Base-by-base conservation (phyloP, 2,888 invertebrate genomes). In the Melanostoma scalare region DNA sequence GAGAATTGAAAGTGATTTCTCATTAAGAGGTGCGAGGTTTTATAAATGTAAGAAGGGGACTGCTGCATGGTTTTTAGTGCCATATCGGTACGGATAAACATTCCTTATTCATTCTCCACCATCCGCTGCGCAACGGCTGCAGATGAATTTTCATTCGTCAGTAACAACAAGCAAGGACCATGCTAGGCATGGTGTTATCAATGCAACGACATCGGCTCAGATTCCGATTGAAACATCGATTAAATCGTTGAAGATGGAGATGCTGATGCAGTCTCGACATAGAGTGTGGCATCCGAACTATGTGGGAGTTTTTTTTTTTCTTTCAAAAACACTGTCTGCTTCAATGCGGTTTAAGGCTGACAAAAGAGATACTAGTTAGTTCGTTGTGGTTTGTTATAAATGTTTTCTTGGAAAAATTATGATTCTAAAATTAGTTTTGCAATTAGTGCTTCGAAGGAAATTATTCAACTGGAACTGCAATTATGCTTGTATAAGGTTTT, bases 121-220 rank as follows among this genome's bases (percentile, higher is more conserved):
- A 20, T 20, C 20, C 20, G 20, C 20, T 20, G 20, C 20, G 20
- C 20, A 20, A 20, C 78, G 65, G 40, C 52, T 58, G 68, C 65
- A 58, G 73, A 77, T 73, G 77, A 68, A 77, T 82, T 84, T 67
- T 69, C 68, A 69, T 69, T 74, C 56, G 68, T 68, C 69, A 74
- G 69, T 10, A 78, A 46, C 77, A 58, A 84, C 78, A 84, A 56
- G 65, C 58, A 38, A 69, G 44, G 69, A 79, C 74, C 79, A 67
- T 75, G 84, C 84, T 75, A 79, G 84, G 84, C 84, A 84, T 84
- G 84, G 74, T 84, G 84, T 79, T 84, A 84, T 84, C 84, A 78
- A 84, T 74, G 84, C 79, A 61, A 50, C 58, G 71, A 84, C 84
- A 84, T 84, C 84, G 79, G 79, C 56, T 75, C 33, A 74, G 79